Conservation (phyloP, 2,113 vertebrate species). For the Gulo gulo region DNA sequence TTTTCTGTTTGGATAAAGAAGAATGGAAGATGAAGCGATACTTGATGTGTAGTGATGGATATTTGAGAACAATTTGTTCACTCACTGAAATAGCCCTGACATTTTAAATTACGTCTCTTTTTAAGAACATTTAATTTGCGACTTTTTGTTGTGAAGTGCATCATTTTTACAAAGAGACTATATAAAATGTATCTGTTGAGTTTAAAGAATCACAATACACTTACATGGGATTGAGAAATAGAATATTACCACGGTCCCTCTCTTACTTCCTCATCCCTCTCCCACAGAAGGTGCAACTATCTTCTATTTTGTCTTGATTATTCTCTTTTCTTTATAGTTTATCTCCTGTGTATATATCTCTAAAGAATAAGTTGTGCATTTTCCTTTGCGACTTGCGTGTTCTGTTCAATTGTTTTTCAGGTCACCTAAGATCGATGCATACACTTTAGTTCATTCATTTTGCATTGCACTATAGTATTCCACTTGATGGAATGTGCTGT, state of each 20-base stretch:
- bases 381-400: not conserved
- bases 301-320: not conserved
- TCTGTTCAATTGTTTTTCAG: not conserved
- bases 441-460: not conserved
- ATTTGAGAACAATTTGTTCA: not conserved
- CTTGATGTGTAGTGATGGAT: not conserved
- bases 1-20: not conserved
- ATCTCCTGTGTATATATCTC: not conserved
- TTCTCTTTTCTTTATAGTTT: not conserved
- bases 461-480: not conserved
- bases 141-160: not conserved
- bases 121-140: constrained; percentile 8
- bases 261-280: not conserved
- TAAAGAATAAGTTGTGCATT: not conserved
- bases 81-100: constrained; percentile 36
- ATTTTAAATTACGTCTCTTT: constrained; percentile 41
- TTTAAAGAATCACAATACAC: not conserved
- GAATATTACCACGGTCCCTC: not conserved
- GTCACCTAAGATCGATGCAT: not conserved
- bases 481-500: not conserved
- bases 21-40: not conserved
- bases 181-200: not conserved
- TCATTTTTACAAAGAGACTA: constrained; percentile 38
- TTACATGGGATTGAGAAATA: not conserved
- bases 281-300: not conserved